Percentiles rank a stretch among this genome's conserved stretches.
Conservation (phyloP, 30 jellyfish, hydroid and myxozoan species). For the Aurelia aurita region DNA sequence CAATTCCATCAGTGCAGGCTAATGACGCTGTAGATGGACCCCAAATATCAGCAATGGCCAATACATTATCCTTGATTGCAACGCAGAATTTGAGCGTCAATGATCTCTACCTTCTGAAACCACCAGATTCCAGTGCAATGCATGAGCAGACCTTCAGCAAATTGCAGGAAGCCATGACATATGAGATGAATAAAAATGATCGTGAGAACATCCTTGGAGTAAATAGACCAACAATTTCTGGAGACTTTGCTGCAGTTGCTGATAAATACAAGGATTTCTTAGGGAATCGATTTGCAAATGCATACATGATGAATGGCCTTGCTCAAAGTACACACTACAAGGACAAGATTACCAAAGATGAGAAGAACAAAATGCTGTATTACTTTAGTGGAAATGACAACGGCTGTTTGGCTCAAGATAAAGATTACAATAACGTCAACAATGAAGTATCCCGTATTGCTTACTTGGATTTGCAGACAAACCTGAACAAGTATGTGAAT, state of each 20-base stretch:
- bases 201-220: slow-evolving; percentile 59
- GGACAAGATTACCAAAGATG: slow-evolving; percentile 56
- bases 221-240: slow-evolving; percentile 36
- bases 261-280: slow-evolving; percentile 37
- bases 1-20: background rate
- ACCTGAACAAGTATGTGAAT: slow-evolving; percentile 15
- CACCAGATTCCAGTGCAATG: slow-evolving; percentile 53
- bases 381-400: slow-evolving; percentile 33
- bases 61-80: slow-evolving; percentile 17
- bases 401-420: slow-evolving; percentile 36
- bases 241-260: slow-evolving; percentile 59
- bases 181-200: slow-evolving; percentile 30
- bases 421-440: slow-evolving; percentile 58
- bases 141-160: slow-evolving; percentile 59
- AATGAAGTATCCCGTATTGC: slow-evolving; percentile 63
- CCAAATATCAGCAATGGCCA: slow-evolving; percentile 44
- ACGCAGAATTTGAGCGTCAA: slow-evolving; percentile 23
- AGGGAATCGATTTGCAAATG: slow-evolving; percentile 43
- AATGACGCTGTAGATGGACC: slow-evolving; percentile 56
- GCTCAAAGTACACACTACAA: slow-evolving; percentile 45
- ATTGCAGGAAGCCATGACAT: slow-evolving; percentile 67
- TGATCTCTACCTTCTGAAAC: slow-evolving; percentile 48
- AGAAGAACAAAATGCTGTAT: slow-evolving; percentile 50
- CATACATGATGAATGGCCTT: slow-evolving; percentile 52
- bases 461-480: slow-evolving; percentile 45